Conservation (phyloP, 2,888 invertebrate genomes). For the Noctua fimbriata region DNA sequence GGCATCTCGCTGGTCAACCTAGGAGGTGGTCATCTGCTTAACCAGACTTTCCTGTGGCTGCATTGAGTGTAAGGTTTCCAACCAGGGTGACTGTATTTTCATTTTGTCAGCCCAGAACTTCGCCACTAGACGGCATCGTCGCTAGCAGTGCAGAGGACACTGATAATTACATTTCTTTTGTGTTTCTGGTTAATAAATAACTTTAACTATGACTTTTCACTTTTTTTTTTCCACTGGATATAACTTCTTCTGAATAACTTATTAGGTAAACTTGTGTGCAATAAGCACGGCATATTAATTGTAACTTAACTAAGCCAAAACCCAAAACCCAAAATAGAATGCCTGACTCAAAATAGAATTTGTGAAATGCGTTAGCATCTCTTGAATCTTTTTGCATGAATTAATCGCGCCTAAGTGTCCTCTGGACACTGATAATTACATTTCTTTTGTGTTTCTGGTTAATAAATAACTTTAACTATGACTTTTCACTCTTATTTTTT, state of each 20-base stretch:
- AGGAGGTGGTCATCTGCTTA: no score
- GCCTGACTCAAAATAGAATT: background rate
- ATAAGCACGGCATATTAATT: background rate
- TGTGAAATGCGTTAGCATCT: background rate
- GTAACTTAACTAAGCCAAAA: background rate
- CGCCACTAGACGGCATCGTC: background rate
- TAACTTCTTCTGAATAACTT: background rate
- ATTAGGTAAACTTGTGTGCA: background rate
- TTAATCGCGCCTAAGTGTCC: slow-evolving; percentile 17
- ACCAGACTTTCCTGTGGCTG: background rate
- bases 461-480: background rate
- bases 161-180: background rate
- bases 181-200: background rate
- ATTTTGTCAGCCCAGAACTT: background rate
- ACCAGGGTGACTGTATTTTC: no score
- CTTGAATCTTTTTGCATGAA: no score
- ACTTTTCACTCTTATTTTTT: no score
- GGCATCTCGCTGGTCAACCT: no score
- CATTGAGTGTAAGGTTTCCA: no score
- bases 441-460: background rate
- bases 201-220: no score
- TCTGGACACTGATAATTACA: background rate
- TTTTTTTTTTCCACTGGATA: background rate
- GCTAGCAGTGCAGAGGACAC: background rate
- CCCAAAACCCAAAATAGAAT: no score